Conservation (phyloP, 2,888 invertebrate species). For the Heliconius charithonia region DNA sequence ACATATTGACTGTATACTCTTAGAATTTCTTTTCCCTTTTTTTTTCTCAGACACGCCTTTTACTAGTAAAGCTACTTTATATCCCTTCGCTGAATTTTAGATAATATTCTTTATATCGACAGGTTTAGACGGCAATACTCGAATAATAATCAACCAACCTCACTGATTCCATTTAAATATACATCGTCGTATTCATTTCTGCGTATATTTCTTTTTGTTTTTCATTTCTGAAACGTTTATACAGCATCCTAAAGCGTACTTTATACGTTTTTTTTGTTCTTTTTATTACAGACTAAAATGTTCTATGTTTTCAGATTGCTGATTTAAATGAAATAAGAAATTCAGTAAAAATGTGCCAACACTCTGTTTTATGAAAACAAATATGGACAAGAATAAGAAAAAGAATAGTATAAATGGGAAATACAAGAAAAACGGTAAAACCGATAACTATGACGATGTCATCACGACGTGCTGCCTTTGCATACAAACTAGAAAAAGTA, state of each 20-base stretch:
- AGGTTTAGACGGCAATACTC: slow-evolving; percentile 46
- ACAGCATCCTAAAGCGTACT: background rate
- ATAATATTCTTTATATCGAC: slow-evolving; percentile 52
- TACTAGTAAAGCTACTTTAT: slow-evolving; percentile 64
- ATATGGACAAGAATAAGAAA: slow-evolving; percentile 79
- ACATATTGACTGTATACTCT: slow-evolving; percentile 56
- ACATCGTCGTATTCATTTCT: slow-evolving; percentile 26
- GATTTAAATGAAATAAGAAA: background rate
- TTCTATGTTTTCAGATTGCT: slow-evolving; percentile 34
- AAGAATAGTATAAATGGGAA: slow-evolving; percentile 77
- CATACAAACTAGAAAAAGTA: slow-evolving; percentile 77
- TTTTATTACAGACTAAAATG: background rate
- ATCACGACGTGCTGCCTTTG: slow-evolving; percentile 79
- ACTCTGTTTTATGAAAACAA: slow-evolving; percentile 53
- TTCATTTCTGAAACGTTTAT: background rate
- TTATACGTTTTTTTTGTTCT: background rate
- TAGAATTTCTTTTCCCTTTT: slow-evolving; percentile 58
- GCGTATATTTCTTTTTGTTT: slow-evolving; percentile 6
- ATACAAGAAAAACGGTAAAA: slow-evolving; percentile 75
- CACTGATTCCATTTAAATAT: slow-evolving; percentile 37
- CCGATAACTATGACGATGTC: slow-evolving; percentile 72
- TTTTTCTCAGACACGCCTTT: slow-evolving; percentile 58
- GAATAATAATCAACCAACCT: slow-evolving; percentile 39
- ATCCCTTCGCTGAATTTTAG: slow-evolving; percentile 57
- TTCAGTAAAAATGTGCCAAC: slow-evolving; percentile 36